Percentiles rank a stretch among this genome's conserved stretches.
Conservation (phyloP, 2,113 vertebrate species). For the Scortum barcoo region DNA sequence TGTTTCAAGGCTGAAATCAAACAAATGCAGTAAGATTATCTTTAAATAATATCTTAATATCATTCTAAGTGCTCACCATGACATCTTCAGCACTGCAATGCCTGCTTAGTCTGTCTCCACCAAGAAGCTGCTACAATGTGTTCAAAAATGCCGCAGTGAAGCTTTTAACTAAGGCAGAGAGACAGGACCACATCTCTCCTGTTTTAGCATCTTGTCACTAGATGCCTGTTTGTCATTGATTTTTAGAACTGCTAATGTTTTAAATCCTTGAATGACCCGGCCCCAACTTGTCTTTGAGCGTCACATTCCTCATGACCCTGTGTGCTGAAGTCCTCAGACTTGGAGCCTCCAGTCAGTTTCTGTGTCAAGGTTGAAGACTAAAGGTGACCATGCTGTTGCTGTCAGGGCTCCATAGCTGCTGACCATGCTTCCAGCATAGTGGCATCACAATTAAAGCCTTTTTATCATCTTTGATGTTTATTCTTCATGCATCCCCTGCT, state of each 20-base stretch:
- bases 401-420: conserved; percentile 12
- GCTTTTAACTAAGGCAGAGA: conserved; percentile 34
- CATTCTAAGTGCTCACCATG: neutral
- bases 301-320: conserved; percentile 4
- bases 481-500: conserved; percentile 39
- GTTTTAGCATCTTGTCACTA: conserved; percentile 20
- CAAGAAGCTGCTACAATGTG: neutral
- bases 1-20: conserved; percentile 7
- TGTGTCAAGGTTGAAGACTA: conserved; percentile 54
- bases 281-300: conserved; percentile 20
- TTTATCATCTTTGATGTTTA: conserved; percentile 39
- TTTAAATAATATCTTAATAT: conserved; percentile 13
- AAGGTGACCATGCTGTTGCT: conserved; percentile 37
- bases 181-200: neutral
- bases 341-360: conserved; percentile 26
- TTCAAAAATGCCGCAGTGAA: conserved; percentile 11
- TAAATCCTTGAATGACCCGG: conserved; percentile 29
- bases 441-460: conserved; percentile 24
- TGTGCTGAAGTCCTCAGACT: conserved; percentile 27
- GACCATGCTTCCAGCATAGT: conserved; percentile 30
- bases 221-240: conserved; percentile 40
- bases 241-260: conserved; percentile 30
- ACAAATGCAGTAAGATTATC: conserved; percentile 1
- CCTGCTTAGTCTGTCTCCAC: neutral
- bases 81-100: neutral